Evolutionary conservation across 2,888 invertebrate species (phyloP).

Genomic region (Endomychus coccineus): DNA sequence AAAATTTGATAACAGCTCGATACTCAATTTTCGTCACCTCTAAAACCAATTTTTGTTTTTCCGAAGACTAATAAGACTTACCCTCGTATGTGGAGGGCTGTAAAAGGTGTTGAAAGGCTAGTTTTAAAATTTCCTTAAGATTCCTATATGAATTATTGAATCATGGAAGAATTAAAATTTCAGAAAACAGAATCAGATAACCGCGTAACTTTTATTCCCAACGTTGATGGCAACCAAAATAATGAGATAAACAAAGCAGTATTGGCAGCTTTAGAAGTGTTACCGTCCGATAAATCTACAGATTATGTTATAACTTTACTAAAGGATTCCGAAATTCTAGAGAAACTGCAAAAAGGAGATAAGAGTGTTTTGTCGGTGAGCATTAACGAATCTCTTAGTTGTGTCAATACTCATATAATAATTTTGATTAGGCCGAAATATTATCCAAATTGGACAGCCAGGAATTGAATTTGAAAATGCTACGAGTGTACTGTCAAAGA

Average conservation of each 20-base stretch:
- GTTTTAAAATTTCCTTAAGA: too few species aligned
- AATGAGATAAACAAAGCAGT: constrained; percentile 62
- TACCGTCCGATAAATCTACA: constrained; percentile 53
- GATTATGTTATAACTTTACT: constrained; percentile 53
- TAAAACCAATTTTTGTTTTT: too few species aligned
- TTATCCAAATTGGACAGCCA: constrained; percentile 52
- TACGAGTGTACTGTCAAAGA: constrained; percentile 61
- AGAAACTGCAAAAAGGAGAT: constrained; percentile 40
- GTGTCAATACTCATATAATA: constrained; percentile 1
- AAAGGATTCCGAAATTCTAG: constrained; percentile 45
- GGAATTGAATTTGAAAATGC: constrained; percentile 59
- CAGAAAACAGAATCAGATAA: constrained; percentile 62
- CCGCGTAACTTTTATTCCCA: constrained; percentile 66
- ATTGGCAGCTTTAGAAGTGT: constrained; percentile 56
- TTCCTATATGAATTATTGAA: too few species aligned
- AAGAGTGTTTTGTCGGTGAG: constrained; percentile 52
- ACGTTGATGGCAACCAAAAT: constrained; percentile 50
- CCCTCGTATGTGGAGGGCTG: too few species aligned
- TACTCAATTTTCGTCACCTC: too few species aligned
- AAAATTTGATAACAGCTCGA: too few species aligned
- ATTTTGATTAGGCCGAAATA: constrained; percentile 28
- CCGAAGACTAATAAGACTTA: too few species aligned
- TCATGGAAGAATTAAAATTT: constrained; percentile 21
- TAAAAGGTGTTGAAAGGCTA: too few species aligned
- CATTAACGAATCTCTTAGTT: constrained; percentile 8